Conservation (phyloP, 2,797 vertebrate genomes). For the Acridotheres tristis region DNA sequence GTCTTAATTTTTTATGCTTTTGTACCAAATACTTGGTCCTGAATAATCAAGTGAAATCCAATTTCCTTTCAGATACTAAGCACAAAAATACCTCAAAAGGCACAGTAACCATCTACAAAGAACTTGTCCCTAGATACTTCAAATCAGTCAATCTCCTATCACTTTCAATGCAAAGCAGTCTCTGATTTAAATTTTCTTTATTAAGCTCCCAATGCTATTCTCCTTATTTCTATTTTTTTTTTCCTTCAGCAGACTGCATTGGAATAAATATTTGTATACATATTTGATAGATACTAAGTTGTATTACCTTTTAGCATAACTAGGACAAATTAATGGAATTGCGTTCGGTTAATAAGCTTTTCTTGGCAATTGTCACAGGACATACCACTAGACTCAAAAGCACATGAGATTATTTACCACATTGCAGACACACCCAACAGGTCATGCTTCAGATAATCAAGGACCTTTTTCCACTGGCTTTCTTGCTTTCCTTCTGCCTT, state of each 20-base stretch:
- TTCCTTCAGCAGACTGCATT: background rate
- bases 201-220: background rate
- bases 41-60: background rate
- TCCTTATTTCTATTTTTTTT: background rate
- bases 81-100: background rate
- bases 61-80: background rate
- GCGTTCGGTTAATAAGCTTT: background rate
- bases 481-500: background rate
- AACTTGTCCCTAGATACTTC: background rate
- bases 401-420: background rate
- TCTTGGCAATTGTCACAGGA: background rate
- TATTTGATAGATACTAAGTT: background rate
- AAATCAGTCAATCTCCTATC: background rate
- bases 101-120: background rate
- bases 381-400: background rate
- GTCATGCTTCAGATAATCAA: background rate
- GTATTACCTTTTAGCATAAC: background rate
- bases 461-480: background rate
- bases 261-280: background rate
- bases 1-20: background rate
- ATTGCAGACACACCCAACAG: background rate
- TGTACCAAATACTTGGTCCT: background rate
- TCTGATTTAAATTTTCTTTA: background rate
- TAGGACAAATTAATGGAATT: background rate
- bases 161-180: background rate